Evolutionary conservation across 2,113 vertebrate genomes (phyloP).

Genomic region (Caranx ignobilis): DNA sequence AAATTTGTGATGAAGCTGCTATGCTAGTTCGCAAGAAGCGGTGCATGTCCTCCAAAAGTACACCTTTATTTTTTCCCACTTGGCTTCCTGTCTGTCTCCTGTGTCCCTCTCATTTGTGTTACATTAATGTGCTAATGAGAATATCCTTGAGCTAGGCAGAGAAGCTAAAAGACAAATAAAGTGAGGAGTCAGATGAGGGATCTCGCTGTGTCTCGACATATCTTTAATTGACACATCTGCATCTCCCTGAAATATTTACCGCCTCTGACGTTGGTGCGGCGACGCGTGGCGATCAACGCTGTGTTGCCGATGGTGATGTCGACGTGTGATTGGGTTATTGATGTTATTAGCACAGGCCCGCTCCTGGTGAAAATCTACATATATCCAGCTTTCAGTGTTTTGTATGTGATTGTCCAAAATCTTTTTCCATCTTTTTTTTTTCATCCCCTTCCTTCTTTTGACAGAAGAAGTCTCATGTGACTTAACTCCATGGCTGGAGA

Average conservation of each 20-base stretch:
- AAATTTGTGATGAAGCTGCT: constrained; percentile 1
- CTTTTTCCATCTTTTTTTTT: background rate
- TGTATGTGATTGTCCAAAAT: constrained; percentile 11
- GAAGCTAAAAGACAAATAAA: constrained; percentile 75
- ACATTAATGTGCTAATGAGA: constrained; percentile 84
- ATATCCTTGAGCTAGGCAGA: constrained; percentile 80
- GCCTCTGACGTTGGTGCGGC: constrained; percentile 70
- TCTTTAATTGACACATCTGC: constrained; percentile 86
- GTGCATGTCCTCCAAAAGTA: constrained; percentile 48
- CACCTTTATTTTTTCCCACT: constrained; percentile 64
- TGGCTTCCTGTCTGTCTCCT: constrained; percentile 57
- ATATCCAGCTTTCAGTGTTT: constrained; percentile 2
- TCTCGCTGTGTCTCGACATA: constrained; percentile 70
- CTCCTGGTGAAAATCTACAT: constrained; percentile 25
- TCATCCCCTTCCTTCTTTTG: background rate
- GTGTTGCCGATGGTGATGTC: constrained; percentile 73
- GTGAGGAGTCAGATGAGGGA: constrained; percentile 63
- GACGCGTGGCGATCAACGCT: constrained; percentile 66
- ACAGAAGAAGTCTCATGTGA: constrained; percentile 1
- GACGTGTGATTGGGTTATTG: constrained; percentile 72
- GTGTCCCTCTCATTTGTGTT: constrained; percentile 75
- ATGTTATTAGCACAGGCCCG: constrained; percentile 60
- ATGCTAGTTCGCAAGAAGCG: constrained; percentile 6
- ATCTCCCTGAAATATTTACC: constrained; percentile 84
- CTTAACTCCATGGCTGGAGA: background rate